Base-by-base conservation (phyloP, 1,140 invertebrate species). In the Choristoneura fumiferana region DNA sequence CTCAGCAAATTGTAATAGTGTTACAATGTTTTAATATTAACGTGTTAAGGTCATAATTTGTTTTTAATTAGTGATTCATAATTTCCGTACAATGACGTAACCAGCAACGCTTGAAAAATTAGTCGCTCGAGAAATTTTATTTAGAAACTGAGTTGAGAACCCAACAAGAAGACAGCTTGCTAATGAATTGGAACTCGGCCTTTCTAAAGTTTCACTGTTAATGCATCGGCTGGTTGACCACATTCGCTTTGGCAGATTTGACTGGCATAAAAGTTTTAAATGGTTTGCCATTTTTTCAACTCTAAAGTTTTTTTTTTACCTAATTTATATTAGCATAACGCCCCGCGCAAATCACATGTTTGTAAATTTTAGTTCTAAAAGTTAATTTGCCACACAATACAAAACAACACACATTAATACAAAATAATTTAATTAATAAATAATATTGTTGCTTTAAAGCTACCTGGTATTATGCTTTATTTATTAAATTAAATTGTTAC, bases 201-300 rank as follows among this genome's bases (percentile, higher is more conserved):
- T 58, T 58, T 58, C 56, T 58, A 58, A 58, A 58, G 56, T 58
- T 58, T 49, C 56, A 58, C 56, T 49, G 56, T 49, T 49, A 49
- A 49, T 49, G 43, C 43, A 49, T 13, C 43, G 43, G 15, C 34
- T 39, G 37, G 37, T 38, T 57, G 54, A 38, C 22, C 37, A 57
- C 54, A 57, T 57, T 57, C 54, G 54, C 37, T 38, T 57, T 38
- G 54, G 54, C 35, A 57, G 36, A 38, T 49, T 40, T 45, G 18
- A 49, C 17, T 33, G 10, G 14, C 18, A 49, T n/a, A 49, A 49
- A 17, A 6, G 22, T 29, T 29, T 2, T 2, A 29, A 29, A 29
- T 29, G 22, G 2, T 29, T 29, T 29, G 22, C 22, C 22, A 29
- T 3, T 3, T 29, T 29, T n/a, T n/a, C n/a, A n/a, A n/a, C n/a